Percentiles rank a stretch among this genome's conserved stretches.
Evolutionary conservation across 1,140 invertebrate genomes (phyloP).

Genomic region (Euura saliciscinereae): DNA sequence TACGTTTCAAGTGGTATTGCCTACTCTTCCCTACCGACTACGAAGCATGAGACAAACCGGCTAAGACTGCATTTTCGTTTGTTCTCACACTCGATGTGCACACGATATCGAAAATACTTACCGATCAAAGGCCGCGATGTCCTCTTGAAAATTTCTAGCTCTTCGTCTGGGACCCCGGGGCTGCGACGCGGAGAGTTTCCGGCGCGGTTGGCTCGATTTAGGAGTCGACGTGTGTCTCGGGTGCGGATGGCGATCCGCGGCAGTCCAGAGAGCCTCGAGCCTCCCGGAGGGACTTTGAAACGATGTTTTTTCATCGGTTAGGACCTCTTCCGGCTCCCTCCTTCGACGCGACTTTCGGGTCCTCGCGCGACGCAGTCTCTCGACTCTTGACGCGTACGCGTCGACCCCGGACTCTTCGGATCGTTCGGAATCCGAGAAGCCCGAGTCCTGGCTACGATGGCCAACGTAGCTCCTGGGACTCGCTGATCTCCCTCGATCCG

Average conservation of each 20-base stretch:
- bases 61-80: too few relatives aligned
- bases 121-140: background rate
- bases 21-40: too few relatives aligned
- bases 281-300: constrained; percentile 12
- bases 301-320: constrained; percentile 22
- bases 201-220: constrained; percentile 21
- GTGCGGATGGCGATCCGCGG: constrained; percentile 26
- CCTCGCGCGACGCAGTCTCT: constrained; percentile 19
- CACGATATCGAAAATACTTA: background rate
- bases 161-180: background rate
- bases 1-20: too few relatives aligned
- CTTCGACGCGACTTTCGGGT: constrained; percentile 16
- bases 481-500: constrained; percentile 28
- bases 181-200: background rate
- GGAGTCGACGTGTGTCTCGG: constrained; percentile 49
- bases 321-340: constrained; percentile 25
- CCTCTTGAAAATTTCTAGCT: background rate
- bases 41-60: too few relatives aligned
- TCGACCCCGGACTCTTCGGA: constrained; percentile 38
- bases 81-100: too few relatives aligned
- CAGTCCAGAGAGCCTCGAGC: constrained; percentile 30
- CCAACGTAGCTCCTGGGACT: constrained; percentile 27
- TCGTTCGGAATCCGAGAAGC: constrained; percentile 61
- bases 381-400: background rate
- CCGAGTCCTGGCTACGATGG: constrained; percentile 60